Evolutionary conservation across 2,888 invertebrate species (phyloP).

Genomic region (Oxyteleia sp.): DNA sequence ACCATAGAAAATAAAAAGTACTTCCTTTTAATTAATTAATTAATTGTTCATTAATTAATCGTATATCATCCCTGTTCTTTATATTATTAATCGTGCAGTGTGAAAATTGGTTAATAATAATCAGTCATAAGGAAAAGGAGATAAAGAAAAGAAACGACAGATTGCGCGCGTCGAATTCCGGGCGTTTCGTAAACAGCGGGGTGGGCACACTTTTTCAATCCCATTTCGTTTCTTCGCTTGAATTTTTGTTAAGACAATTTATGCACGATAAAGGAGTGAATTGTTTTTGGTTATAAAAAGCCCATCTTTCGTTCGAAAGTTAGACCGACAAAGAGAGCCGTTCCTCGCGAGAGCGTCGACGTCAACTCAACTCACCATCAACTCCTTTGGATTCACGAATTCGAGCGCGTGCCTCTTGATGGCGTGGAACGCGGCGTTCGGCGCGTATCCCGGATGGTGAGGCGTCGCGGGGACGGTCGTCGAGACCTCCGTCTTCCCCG

Average conservation of each 20-base stretch:
- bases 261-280: constrained; percentile 29
- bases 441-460: constrained; percentile 95
- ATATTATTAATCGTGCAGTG: constrained; percentile 59
- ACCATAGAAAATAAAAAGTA: no score
- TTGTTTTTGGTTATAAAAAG: constrained; percentile 34
- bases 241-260: constrained; percentile 26
- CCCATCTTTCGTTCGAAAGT: constrained; percentile 12
- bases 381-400: constrained; percentile 95
- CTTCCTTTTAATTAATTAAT: no score
- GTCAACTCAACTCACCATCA: constrained; percentile 90
- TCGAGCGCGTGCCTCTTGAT: constrained; percentile 98
- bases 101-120: constrained; percentile 66
- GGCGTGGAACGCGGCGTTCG: constrained; percentile 98
- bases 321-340: background rate
- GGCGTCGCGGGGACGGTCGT: constrained; percentile 88
- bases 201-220: no score
- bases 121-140: constrained; percentile 49
- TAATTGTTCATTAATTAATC: no score
- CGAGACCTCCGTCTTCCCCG: constrained; percentile 86
- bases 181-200: background rate
- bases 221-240: background rate
- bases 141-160: constrained; percentile 50
- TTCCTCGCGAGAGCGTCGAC: background rate
- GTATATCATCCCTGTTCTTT: constrained; percentile 13
- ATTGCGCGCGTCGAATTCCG: constrained; percentile 25